A percentile compares a stretch with the other conserved stretches of the same genome.
These are phyloP conservation scores for Hirtodrosophila histrioides DNA, from an alignment of 2,888 invertebrate species.

Conservation along the genomic window DNA sequence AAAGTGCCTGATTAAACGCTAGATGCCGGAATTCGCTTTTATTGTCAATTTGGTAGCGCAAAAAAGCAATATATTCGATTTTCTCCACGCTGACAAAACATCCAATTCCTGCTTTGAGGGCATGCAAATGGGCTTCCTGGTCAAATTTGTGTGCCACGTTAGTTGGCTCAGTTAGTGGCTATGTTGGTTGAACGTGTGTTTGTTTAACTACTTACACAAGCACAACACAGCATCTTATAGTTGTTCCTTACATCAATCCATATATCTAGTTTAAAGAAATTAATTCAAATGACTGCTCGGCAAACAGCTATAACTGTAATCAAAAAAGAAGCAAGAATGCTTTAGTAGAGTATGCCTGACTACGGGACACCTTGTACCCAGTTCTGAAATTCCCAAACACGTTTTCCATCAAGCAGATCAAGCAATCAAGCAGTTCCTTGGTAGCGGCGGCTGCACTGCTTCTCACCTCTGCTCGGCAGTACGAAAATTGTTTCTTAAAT, in stretches of 20 bases:
- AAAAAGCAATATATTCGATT: slow-evolving; percentile 26
- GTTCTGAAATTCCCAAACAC: too few species aligned
- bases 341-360: too few species aligned
- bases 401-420: too few species aligned
- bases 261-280: neutral
- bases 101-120: slow-evolving; percentile 10
- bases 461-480: too few species aligned
- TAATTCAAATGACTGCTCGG: neutral
- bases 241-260: too few species aligned
- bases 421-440: too few species aligned
- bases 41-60: slow-evolving; percentile 28
- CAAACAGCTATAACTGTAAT: too few species aligned
- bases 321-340: too few species aligned
- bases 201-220: slow-evolving; percentile 42
- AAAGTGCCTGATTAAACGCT: slow-evolving; percentile 58
- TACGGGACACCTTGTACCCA: too few species aligned
- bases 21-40: slow-evolving; percentile 14
- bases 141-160: slow-evolving; percentile 31
- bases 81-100: slow-evolving; percentile 33
- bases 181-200: slow-evolving; percentile 50
- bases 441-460: too few species aligned
- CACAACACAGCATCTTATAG: neutral
- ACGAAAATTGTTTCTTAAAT: too few species aligned
- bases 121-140: slow-evolving; percentile 53
- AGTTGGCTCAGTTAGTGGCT: slow-evolving; percentile 25